Percentiles rank a stretch among this genome's conserved stretches.
phyloP scores from a whole-genome alignment of 53 echinoderm and acorn worm genomes.

The Echinarachnius parma region DNA sequence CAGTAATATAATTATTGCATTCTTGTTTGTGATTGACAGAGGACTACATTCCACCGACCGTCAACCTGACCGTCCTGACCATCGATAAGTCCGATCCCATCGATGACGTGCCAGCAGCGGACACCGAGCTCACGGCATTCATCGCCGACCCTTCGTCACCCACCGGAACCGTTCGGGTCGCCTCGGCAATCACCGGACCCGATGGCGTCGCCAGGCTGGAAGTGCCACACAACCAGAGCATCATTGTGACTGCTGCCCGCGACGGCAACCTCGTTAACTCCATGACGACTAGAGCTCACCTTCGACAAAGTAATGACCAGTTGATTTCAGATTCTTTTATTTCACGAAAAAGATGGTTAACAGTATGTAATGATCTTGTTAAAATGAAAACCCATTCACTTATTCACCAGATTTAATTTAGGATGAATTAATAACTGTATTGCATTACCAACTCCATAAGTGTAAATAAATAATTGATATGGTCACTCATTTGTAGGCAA shows the following conservation, averaged over 20 bases:
- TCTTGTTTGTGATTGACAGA: conserved; percentile 8
- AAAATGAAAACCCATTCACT: not conserved
- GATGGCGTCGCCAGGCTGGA: conserved; percentile 57
- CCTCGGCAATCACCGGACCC: conserved; percentile 47
- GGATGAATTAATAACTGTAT: too few species aligned
- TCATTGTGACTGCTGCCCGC: conserved; percentile 50
- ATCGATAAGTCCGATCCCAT: not conserved
- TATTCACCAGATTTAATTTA: too few species aligned
- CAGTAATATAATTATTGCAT: too few species aligned
- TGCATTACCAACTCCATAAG: too few species aligned
- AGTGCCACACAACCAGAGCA: conserved; percentile 74
- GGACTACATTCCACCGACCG: conserved; percentile 50
- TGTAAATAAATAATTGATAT: too few species aligned
- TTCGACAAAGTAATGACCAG: conserved; percentile 43
- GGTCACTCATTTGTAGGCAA: too few species aligned
- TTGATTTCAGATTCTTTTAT: not conserved
- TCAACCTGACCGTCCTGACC: conserved; percentile 69
- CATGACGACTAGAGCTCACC: conserved; percentile 27
- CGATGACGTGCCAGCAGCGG: conserved; percentile 25
- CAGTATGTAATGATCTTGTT: not conserved
- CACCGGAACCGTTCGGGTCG: conserved; percentile 41
- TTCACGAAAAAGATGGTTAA: too few species aligned
- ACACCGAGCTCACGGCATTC: conserved; percentile 33
- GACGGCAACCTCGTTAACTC: conserved; percentile 25
- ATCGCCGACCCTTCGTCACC: conserved; percentile 44